Evolutionary conservation across 1,140 invertebrate genomes (phyloP).

Genomic region (Cepaea nemoralis): DNA sequence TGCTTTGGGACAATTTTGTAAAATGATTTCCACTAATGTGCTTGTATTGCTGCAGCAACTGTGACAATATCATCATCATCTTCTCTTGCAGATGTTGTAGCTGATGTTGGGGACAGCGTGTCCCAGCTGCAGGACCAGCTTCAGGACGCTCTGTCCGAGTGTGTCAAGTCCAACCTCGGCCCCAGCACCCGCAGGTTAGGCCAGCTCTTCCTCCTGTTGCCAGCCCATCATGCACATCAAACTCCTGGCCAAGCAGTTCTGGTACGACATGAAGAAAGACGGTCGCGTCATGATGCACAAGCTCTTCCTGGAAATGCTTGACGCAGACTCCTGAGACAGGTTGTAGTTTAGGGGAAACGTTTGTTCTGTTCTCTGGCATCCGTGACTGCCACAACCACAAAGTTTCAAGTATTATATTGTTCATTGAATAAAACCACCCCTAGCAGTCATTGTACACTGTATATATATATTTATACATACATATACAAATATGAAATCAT

Average conservation of each 20-base stretch:
- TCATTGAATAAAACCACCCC: background rate
- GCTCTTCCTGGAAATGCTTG: constrained; percentile 96
- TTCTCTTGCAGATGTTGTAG: constrained; percentile 80
- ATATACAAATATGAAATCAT: too few relatives aligned
- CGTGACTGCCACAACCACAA: background rate
- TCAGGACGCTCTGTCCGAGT: constrained; percentile 87
- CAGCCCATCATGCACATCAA: constrained; percentile 87
- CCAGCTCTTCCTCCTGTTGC: constrained; percentile 89
- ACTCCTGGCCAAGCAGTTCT: constrained; percentile 87
- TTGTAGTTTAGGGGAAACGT: background rate
- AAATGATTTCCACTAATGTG: too few relatives aligned
- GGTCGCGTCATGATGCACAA: constrained; percentile 95
- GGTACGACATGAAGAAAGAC: constrained; percentile 88
- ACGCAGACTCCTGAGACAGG: constrained; percentile 73
- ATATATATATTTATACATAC: constrained; percentile 22
- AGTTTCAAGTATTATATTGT: background rate
- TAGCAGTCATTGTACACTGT: background rate
- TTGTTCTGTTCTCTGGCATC: background rate
- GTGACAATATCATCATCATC: too few relatives aligned
- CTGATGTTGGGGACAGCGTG: constrained; percentile 87
- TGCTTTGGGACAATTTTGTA: too few relatives aligned
- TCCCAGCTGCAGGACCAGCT: constrained; percentile 90
- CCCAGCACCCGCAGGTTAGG: constrained; percentile 78
- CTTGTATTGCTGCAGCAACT: too few relatives aligned
- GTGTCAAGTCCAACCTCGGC: constrained; percentile 78